These are phyloP conservation scores for Drosophila melanocephala DNA, from an alignment of 2,888 invertebrate species.

Conservation along the genomic window DNA sequence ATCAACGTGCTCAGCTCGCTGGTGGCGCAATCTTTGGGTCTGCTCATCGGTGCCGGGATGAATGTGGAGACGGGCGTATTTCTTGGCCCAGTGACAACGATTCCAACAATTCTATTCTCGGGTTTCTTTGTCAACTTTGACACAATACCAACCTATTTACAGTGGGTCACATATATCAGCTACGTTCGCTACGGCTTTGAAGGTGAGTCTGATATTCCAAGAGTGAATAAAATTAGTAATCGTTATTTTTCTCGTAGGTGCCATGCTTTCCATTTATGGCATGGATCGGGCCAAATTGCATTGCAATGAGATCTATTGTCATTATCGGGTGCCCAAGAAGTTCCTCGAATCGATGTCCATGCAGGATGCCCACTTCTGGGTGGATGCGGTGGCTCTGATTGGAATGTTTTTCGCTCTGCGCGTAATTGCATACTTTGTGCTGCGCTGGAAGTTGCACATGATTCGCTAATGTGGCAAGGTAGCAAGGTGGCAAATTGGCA, in stretches of 20 bases:
- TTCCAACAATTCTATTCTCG: constrained; percentile 96
- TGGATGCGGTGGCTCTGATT: constrained; percentile 93
- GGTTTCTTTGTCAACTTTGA: constrained; percentile 97
- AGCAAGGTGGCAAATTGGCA: background rate
- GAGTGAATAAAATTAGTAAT: background rate
- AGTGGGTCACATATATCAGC: constrained; percentile 95
- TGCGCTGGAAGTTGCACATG: constrained; percentile 91
- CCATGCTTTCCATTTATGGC: constrained; percentile 96
- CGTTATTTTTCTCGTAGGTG: constrained; percentile 85
- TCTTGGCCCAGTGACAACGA: constrained; percentile 95
- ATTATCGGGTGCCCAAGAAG: constrained; percentile 92
- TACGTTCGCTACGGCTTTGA: constrained; percentile 97
- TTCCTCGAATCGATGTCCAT: constrained; percentile 95
- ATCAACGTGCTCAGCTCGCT: constrained; percentile 92
- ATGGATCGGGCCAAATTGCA: constrained; percentile 92
- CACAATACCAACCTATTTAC: constrained; percentile 94
- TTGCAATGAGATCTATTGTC: constrained; percentile 94
- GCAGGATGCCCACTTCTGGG: constrained; percentile 91
- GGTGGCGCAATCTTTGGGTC: constrained; percentile 96
- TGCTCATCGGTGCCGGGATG: constrained; percentile 96
- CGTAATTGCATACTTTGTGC: constrained; percentile 92
- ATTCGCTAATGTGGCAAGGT: constrained; percentile 81
- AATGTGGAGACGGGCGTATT: constrained; percentile 93
- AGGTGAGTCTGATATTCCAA: constrained; percentile 84
- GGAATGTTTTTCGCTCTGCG: constrained; percentile 92